Conservation (phyloP, 2,888 invertebrate species). For the Seladonia tumulorum region DNA sequence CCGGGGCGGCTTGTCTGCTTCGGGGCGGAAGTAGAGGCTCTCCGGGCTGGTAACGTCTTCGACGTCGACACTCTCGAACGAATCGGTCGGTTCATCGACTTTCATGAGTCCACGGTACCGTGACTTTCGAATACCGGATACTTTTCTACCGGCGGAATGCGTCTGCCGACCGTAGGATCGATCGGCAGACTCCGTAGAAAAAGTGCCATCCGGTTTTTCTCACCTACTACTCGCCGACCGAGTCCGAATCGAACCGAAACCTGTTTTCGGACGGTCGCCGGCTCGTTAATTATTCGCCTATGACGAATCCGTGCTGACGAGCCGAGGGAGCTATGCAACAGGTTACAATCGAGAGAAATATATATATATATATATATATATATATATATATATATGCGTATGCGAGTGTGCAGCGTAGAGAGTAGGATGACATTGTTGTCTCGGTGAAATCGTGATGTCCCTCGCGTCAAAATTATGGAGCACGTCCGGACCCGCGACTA, state of each 20-base stretch:
- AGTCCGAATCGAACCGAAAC: constrained; percentile 28
- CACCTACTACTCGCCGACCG: constrained; percentile 8
- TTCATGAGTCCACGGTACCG: constrained; percentile 66
- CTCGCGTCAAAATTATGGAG: constrained; percentile 17
- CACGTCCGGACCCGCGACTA: constrained; percentile 9
- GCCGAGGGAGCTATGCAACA: not conserved
- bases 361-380: not conserved
- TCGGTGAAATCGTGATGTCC: not conserved
- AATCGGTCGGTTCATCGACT: constrained; percentile 70
- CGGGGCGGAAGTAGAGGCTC: constrained; percentile 50
- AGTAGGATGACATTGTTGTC: not conserved
- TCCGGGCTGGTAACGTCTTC: constrained; percentile 44
- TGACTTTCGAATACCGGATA: constrained; percentile 66
- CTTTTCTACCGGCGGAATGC: constrained; percentile 58
- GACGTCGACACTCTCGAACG: constrained; percentile 59
- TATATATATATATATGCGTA: not conserved
- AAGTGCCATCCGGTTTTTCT: constrained; percentile 47
- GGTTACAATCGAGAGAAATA: not conserved
- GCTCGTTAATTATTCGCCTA: constrained; percentile 50
- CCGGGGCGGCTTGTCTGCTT: constrained; percentile 2
- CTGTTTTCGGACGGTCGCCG: constrained; percentile 20
- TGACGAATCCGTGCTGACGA: constrained; percentile 14
- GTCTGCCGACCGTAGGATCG: constrained; percentile 34
- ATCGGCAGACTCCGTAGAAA: constrained; percentile 40
- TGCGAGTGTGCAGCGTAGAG: no score